Conservation (phyloP, 2,113 vertebrate genomes). For the Spheniscus mendiculus region DNA sequence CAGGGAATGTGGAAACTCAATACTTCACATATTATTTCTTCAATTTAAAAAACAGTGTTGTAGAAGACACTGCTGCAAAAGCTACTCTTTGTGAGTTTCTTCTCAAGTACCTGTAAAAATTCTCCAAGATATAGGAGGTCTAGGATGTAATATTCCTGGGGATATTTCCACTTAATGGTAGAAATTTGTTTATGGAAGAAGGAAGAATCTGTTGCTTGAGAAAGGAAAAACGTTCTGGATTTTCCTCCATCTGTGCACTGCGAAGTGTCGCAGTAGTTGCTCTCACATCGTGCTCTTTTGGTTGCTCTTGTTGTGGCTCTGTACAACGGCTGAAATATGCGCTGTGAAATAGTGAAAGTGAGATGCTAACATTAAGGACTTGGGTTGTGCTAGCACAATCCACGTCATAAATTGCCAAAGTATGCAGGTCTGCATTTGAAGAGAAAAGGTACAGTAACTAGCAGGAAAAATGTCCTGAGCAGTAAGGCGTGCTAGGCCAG, state of each 20-base stretch:
- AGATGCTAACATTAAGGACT: not conserved
- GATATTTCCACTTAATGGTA: not conserved
- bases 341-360: not conserved
- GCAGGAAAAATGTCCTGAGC: not conserved
- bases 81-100: not conserved
- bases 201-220: not conserved
- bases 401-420: not conserved
- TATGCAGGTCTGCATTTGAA: not conserved
- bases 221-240: not conserved
- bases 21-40: not conserved
- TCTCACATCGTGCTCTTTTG: not conserved
- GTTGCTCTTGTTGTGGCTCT: not conserved
- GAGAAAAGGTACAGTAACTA: not conserved
- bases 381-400: too few relatives aligned
- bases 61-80: not conserved
- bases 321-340: not conserved
- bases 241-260: not conserved
- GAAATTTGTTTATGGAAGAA: not conserved
- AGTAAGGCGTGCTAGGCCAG: fast-evolving
- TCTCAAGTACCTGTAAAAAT: not conserved
- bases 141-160: not conserved
- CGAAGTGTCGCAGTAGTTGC: not conserved
- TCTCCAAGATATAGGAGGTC: not conserved
- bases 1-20: not conserved
- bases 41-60: not conserved